Evolutionary conservation across 2,888 invertebrate species (phyloP).

Genomic region (Julus scandinavius): DNA sequence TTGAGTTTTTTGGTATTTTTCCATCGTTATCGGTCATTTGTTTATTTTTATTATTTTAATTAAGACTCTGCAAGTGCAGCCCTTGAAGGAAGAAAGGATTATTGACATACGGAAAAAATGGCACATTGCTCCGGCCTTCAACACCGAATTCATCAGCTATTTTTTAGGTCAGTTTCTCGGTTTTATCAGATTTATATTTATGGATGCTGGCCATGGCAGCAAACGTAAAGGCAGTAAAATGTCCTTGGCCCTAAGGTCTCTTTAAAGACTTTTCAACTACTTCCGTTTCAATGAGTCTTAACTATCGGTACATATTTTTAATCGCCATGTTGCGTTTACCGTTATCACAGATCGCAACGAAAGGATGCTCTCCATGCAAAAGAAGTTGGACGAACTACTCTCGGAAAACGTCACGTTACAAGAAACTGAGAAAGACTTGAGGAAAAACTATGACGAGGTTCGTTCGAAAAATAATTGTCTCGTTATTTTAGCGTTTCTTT

Average conservation of each 20-base stretch:
- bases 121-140: constrained; percentile 94
- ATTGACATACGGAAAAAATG: constrained; percentile 91
- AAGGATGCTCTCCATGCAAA: constrained; percentile 81
- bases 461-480: background rate
- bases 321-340: too few species aligned
- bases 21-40: too few species aligned
- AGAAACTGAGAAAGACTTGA: constrained; percentile 79
- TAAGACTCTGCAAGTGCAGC: constrained; percentile 80
- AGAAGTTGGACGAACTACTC: constrained; percentile 79
- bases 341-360: constrained; percentile 86
- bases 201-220: too few species aligned
- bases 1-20: too few species aligned
- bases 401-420: constrained; percentile 79
- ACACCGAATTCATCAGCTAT: constrained; percentile 93
- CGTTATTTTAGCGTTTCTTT: background rate
- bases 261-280: too few species aligned
- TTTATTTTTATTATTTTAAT: too few species aligned
- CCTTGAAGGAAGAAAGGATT: constrained; percentile 82
- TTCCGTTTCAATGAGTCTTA: too few species aligned
- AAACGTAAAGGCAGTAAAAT: too few species aligned
- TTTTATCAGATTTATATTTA: too few species aligned
- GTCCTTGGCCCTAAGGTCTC: too few species aligned
- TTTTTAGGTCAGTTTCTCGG: too few species aligned
- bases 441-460: constrained; percentile 83
- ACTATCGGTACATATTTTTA: too few species aligned